Percentiles rank a stretch among this genome's conserved stretches.
Conservation (phyloP, 2,888 invertebrate species). For the Actias luna region DNA sequence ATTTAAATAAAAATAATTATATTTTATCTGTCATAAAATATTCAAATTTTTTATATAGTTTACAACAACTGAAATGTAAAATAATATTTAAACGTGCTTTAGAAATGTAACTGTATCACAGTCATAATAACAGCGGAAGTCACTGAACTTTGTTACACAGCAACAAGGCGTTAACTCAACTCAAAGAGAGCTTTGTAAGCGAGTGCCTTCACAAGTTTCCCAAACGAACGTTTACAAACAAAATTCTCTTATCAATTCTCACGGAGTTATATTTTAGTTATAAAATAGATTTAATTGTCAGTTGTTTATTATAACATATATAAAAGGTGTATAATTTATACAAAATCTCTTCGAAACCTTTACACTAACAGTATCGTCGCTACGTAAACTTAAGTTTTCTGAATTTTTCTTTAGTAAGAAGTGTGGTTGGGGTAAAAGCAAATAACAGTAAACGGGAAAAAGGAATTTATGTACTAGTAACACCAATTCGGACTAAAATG, state of each 20-base stretch:
- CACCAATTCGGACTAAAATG: no score
- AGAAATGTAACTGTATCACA: neutral
- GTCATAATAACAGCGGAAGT: conserved; percentile 33
- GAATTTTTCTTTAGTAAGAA: neutral
- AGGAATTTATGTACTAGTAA: no score
- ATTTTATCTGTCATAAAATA: no score
- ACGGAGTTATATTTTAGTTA: neutral
- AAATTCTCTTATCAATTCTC: neutral
- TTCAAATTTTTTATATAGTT: no score
- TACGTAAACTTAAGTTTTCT: neutral
- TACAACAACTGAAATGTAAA: no score
- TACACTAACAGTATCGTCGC: neutral
- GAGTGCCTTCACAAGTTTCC: conserved; percentile 21
- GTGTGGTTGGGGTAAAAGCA: no score
- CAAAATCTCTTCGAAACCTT: neutral
- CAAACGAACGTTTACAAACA: neutral
- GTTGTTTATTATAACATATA: neutral
- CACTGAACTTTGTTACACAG: conserved; percentile 27
- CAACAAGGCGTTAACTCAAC: conserved; percentile 48
- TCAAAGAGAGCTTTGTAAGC: conserved; percentile 38
- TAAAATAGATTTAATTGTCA: neutral
- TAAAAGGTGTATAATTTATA: neutral
- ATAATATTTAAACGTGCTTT: neutral
- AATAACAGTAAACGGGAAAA: no score
- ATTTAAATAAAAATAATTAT: no score